These are phyloP conservation scores for Hypolimnas misippus DNA, from an alignment of 2,888 invertebrate species.

Conservation along the genomic window DNA sequence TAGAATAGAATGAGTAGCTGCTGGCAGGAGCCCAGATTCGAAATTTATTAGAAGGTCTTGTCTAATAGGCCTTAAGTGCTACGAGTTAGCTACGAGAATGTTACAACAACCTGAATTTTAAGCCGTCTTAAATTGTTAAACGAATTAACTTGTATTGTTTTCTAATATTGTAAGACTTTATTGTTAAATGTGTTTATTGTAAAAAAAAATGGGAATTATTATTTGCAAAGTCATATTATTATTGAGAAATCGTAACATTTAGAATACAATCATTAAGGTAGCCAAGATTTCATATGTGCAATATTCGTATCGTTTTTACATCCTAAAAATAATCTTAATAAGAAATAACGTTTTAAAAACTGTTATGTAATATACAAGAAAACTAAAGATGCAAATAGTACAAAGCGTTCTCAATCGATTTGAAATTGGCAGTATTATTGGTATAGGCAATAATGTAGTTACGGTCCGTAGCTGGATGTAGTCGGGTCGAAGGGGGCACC, in stretches of 20 bases:
- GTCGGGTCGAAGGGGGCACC: slow-evolving; percentile 47
- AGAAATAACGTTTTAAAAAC: too few species aligned
- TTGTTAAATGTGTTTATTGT: too few species aligned
- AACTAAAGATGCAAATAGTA: slow-evolving; percentile 1
- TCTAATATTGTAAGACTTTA: not conserved
- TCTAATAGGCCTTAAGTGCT: slow-evolving; percentile 48
- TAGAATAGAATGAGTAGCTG: slow-evolving; percentile 29
- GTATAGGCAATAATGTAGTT: slow-evolving; percentile 39
- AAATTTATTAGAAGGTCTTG: slow-evolving; percentile 46
- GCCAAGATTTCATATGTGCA: too few species aligned
- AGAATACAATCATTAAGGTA: too few species aligned
- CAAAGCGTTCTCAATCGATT: slow-evolving; percentile 22
- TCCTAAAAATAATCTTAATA: too few species aligned
- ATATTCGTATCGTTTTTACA: too few species aligned
- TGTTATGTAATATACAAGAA: too few species aligned
- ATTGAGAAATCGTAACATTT: too few species aligned
- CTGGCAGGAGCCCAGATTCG: slow-evolving; percentile 41
- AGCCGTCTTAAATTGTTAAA: slow-evolving; percentile 30
- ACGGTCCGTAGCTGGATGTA: slow-evolving; percentile 33
- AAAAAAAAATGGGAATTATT: not conserved
- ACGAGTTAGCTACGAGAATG: slow-evolving; percentile 50
- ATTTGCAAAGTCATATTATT: too few species aligned
- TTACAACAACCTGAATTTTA: slow-evolving; percentile 50
- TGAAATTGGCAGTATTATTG: slow-evolving; percentile 25
- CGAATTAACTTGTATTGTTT: slow-evolving; percentile 23